These are phyloP conservation scores for Epistrophe grossulariae DNA, from an alignment of 2,888 invertebrate genomes.

Conservation along the genomic window DNA sequence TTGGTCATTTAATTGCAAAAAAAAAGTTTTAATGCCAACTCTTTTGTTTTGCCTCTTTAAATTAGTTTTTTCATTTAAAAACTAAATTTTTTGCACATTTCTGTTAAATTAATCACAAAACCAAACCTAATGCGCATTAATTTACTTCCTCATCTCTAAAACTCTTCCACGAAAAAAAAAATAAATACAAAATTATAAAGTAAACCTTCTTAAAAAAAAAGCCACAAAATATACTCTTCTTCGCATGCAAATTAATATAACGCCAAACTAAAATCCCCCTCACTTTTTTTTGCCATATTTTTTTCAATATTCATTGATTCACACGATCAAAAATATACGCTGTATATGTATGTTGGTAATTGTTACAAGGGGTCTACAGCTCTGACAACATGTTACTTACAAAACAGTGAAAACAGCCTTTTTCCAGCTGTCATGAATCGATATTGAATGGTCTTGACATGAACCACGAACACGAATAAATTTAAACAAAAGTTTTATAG, in stretches of 20 bases:
- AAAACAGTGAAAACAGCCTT: constrained; percentile 49
- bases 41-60: constrained; percentile 16
- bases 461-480: constrained; percentile 51
- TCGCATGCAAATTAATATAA: constrained; percentile 42
- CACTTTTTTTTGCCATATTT: background rate
- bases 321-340: constrained; percentile 26
- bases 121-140: background rate
- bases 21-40: constrained; percentile 28
- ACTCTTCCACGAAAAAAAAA: background rate
- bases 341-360: constrained; percentile 40
- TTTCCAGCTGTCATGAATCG: constrained; percentile 36
- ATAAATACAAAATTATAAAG: background rate
- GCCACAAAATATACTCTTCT: constrained; percentile 1
- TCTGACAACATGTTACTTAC: constrained; percentile 39
- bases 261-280: constrained; percentile 13
- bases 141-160: constrained; percentile 15
- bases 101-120: background rate
- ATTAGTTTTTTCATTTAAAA: background rate
- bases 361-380: constrained; percentile 33
- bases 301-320: constrained; percentile 50
- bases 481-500: constrained; percentile 40
- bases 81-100: background rate
- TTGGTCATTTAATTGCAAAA: background rate
- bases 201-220: constrained; percentile 10
- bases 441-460: constrained; percentile 39